phyloP scores from a whole-genome alignment of 1,140 invertebrate genomes.

The Drosophila rhopaloa region DNA sequence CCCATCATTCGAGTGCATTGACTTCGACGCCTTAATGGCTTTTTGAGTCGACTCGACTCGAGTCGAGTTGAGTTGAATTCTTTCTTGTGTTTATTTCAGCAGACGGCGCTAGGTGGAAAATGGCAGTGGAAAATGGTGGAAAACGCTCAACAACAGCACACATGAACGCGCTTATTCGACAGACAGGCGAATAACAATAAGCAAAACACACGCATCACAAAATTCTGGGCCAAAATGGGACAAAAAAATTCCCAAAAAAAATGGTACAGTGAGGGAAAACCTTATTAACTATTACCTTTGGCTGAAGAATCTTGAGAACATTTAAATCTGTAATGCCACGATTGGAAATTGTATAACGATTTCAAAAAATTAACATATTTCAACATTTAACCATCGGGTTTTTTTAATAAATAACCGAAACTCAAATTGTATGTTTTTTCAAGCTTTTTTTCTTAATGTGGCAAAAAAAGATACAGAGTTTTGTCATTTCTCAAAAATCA shows the following conservation, averaged over 20 bases:
- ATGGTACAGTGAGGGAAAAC: neutral
- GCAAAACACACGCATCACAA: slow-evolving; percentile 34
- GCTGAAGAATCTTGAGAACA: too few relatives aligned
- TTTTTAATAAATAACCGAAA: too few relatives aligned
- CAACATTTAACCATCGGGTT: too few relatives aligned
- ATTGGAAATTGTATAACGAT: too few relatives aligned
- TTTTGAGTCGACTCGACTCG: slow-evolving; percentile 43
- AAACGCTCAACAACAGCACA: slow-evolving; percentile 40
- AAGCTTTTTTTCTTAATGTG: too few relatives aligned
- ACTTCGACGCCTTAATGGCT: slow-evolving; percentile 63
- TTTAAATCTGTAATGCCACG: too few relatives aligned
- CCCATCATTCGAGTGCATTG: slow-evolving; percentile 53
- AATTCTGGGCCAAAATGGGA: slow-evolving; percentile 9
- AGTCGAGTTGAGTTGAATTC: slow-evolving; percentile 28
- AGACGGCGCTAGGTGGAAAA: slow-evolving; percentile 20
- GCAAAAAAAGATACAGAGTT: too few relatives aligned
- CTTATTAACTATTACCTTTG: too few relatives aligned
- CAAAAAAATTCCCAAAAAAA: neutral
- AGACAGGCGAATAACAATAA: slow-evolving; percentile 54
- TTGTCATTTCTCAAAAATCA: slow-evolving; percentile 30
- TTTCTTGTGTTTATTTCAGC: slow-evolving; percentile 24
- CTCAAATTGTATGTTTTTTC: too few relatives aligned
- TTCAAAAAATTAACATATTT: too few relatives aligned
- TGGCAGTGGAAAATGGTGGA: neutral
- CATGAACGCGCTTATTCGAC: slow-evolving; percentile 52